These are phyloP conservation scores for Sepioteuthis lessoniana DNA, from an alignment of 2,888 invertebrate species.

Conservation along the genomic window DNA sequence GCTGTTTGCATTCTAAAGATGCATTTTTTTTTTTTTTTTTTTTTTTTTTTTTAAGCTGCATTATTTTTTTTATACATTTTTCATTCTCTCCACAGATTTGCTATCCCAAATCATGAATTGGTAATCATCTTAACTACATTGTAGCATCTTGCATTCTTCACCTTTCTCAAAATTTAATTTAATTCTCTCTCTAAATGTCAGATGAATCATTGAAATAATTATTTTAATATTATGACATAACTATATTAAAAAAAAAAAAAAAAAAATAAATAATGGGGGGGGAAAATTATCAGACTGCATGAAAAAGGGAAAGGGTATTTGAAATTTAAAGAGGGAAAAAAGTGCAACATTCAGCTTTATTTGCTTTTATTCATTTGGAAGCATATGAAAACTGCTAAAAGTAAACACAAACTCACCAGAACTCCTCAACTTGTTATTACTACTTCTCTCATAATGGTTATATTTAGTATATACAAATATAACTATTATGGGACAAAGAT, in stretches of 20 bases:
- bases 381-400: not conserved
- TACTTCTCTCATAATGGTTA: too few species aligned
- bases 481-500: too few species aligned
- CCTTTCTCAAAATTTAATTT: not conserved
- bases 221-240: too few species aligned
- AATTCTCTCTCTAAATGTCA: not conserved
- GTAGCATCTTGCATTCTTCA: not conserved
- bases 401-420: not conserved
- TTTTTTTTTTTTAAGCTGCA: too few species aligned
- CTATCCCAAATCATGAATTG: not conserved
- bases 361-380: not conserved
- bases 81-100: not conserved
- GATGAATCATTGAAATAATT: too few species aligned
- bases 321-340: not conserved
- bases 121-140: not conserved
- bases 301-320: not conserved
- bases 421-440: too few species aligned
- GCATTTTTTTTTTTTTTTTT: too few species aligned
- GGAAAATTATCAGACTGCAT: not conserved
- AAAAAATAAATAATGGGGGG: too few species aligned
- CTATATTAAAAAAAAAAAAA: too few species aligned
- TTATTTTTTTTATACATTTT: not conserved
- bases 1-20: too few species aligned
- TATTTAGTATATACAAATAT: too few species aligned
- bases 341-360: not conserved